Base-by-base conservation (phyloP, 2,113 vertebrate species). In the Chaetodon auriga region DNA sequence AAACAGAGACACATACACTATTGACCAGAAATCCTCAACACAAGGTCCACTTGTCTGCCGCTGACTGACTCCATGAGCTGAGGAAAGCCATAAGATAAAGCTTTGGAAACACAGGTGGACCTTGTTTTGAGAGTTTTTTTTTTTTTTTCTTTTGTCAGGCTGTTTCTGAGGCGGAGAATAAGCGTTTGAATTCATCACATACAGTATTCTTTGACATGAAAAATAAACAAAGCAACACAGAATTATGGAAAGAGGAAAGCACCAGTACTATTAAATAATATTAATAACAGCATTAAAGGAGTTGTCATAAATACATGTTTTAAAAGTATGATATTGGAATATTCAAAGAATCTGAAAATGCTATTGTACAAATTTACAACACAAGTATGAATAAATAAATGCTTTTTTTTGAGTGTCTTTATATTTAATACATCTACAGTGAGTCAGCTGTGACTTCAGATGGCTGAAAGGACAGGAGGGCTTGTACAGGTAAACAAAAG, bases 1-100 rank as follows among this genome's bases (percentile, higher is more conserved):
- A 86, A 43, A 86, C 70, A 90, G 66, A 89, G 55, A 90, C 79
- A 89, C 49, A 80, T 68, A 89, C 69, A 90, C 63, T 75, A 69
- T 48, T 81, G 62, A 75, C 79, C 69, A 86, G 62, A 55, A 14
- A 38, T n/a, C 69, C 23, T 78, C 62, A 79, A 78, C 78, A 88
- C 78, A 84, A 78, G 15, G 45, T 65, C 75, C 75, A 53, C 73
- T 58, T 74, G 61, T 70, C 43, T 65, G 63, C 30, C 63, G 45
- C 38, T 63, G 35, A 41, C 38, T 41, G 38, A 73, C 8, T 12
- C 11, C 14, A 53, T 48, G 14, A 4, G n/a, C 74, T 23, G 38
- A 55, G 18, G 46, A 55, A 84, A 49, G 58, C 70, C 60, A 63
- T 23, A 38, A 65, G 10, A 61, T 21, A 83, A 65, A 76, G 65